Evolutionary conservation across 2,113 vertebrate genomes (phyloP).

Genomic region (Rhipidura dahli): DNA sequence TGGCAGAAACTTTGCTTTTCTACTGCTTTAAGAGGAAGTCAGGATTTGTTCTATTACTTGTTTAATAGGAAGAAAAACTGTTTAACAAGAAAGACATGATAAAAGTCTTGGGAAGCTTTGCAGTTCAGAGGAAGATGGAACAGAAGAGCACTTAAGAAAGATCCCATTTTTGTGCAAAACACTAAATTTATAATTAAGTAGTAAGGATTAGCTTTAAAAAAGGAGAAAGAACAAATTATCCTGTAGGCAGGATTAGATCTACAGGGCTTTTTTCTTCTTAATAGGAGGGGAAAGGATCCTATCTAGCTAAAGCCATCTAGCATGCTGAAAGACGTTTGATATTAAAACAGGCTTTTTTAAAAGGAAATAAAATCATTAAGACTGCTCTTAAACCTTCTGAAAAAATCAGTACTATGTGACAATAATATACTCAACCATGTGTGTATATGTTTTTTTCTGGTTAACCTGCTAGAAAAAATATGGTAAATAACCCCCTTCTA

Average conservation of each 20-base stretch:
- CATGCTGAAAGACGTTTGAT: background rate
- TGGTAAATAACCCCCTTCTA: background rate
- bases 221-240: background rate
- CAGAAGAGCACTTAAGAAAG: background rate
- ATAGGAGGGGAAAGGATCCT: background rate
- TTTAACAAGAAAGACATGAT: background rate
- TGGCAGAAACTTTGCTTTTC: constrained; percentile 11
- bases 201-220: background rate
- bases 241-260: constrained; percentile 2
- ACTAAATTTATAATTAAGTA: background rate
- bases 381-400: background rate
- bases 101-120: background rate
- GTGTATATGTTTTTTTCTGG: background rate
- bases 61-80: background rate
- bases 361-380: background rate
- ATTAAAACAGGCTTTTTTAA: background rate
- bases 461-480: background rate
- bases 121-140: background rate
- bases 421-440: background rate
- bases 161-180: background rate
- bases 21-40: background rate
- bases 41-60: background rate
- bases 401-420: background rate
- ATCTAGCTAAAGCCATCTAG: background rate
- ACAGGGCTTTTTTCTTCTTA: background rate